Evolutionary conservation across 2,113 vertebrate genomes (phyloP).

Genomic region (Cettia cetti): DNA sequence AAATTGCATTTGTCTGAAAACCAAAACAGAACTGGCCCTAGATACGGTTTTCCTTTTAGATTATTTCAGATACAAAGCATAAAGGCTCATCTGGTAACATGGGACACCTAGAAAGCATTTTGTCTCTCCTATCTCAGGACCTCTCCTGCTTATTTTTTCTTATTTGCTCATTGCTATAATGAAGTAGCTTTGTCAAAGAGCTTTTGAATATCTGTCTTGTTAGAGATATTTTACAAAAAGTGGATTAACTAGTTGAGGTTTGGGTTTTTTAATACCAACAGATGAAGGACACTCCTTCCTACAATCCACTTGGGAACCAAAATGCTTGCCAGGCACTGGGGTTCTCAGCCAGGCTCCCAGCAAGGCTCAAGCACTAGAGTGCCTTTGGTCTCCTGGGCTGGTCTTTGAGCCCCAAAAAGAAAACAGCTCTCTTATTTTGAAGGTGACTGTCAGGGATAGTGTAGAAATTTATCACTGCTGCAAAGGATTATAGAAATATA

Average conservation of each 20-base stretch:
- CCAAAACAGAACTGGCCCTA: not conserved
- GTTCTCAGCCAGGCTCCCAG: not conserved
- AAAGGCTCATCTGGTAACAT: not conserved
- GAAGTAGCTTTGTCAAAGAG: not conserved
- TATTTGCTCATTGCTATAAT: not conserved
- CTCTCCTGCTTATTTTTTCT: not conserved
- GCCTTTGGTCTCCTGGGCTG: not conserved
- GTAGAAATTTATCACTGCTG: not conserved
- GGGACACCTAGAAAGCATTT: not conserved
- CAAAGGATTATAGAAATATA: not conserved
- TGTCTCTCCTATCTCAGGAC: not conserved
- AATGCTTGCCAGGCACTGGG: accelerated
- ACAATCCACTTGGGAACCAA: not conserved
- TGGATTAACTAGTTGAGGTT: not conserved
- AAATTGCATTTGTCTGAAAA: not conserved
- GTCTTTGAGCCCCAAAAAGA: not conserved
- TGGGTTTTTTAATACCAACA: not conserved
- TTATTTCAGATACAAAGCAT: not conserved
- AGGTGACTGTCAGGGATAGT: not conserved
- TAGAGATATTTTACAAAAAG: not conserved
- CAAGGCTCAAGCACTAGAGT: not conserved
- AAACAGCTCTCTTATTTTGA: not conserved
- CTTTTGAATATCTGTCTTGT: not conserved
- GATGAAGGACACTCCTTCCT: not conserved
- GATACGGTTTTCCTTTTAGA: not conserved